Conservation (phyloP, 2,113 vertebrate species). For the Oenanthe oenanthe region DNA sequence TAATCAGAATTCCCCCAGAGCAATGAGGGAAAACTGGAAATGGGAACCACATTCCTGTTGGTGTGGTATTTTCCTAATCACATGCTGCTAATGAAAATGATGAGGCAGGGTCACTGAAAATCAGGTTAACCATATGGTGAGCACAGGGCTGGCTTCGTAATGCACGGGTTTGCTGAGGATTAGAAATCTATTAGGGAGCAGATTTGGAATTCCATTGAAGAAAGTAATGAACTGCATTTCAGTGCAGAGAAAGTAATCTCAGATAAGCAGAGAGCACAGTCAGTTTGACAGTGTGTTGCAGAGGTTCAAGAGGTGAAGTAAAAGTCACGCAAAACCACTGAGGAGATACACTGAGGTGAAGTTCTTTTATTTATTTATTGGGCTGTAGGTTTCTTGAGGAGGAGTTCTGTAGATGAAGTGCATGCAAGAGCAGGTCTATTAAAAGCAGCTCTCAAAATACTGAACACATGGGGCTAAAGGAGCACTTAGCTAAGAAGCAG, state of each 20-base stretch:
- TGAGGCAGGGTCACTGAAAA: conserved; percentile 34
- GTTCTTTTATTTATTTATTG: conserved; percentile 38
- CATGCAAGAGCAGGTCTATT: background rate
- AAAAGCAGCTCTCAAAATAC: conserved; percentile 27
- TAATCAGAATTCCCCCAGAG: background rate
- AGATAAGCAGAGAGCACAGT: conserved; percentile 58
- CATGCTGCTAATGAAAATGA: conserved; percentile 40
- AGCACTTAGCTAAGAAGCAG: background rate
- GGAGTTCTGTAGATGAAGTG: background rate
- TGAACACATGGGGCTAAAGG: background rate
- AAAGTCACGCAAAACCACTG: conserved; percentile 40
- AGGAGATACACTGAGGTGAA: background rate
- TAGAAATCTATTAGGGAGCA: conserved; percentile 65
- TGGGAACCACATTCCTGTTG: background rate
- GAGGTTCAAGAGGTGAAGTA: conserved; percentile 44
- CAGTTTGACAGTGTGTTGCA: conserved; percentile 41
- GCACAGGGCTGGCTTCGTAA: background rate
- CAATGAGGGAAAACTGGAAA: background rate
- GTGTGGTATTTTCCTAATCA: conserved; percentile 49
- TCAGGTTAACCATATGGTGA: conserved; percentile 59
- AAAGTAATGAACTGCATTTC: conserved; percentile 67
- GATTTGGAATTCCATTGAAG: conserved; percentile 63
- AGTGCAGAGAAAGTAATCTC: conserved; percentile 60
- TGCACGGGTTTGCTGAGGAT: conserved; percentile 38
- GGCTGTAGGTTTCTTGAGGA: background rate